phyloP scores from a whole-genome alignment of 2,797 vertebrate species.

The Alca torda region DNA sequence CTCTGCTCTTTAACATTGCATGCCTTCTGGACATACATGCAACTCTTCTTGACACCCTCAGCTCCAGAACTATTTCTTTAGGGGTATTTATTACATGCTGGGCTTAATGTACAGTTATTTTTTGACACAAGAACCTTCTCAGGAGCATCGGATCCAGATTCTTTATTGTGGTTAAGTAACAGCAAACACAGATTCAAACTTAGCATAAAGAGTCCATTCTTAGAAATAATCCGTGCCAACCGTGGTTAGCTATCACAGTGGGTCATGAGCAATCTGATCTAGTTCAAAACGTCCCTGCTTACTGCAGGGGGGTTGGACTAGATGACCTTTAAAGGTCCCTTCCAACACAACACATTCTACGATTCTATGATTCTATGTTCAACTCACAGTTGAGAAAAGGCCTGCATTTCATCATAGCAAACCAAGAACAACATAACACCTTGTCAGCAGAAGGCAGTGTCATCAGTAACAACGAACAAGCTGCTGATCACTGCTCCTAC shows the following conservation, averaged over 20 bases:
- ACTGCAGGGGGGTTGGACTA: too few relatives aligned
- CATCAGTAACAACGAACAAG: neutral
- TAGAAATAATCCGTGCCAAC: neutral
- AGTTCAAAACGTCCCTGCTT: too few relatives aligned
- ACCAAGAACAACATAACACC: neutral
- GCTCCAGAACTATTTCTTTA: neutral
- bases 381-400: neutral
- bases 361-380: neutral
- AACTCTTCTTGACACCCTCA: neutral
- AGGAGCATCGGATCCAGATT: neutral
- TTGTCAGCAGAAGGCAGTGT: neutral
- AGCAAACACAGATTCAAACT: neutral
- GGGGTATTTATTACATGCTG: fast-evolving
- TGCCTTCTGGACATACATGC: fast-evolving
- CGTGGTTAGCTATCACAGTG: neutral
- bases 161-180: neutral
- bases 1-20: neutral
- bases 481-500: neutral
- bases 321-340: too few relatives aligned
- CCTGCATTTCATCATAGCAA: neutral
- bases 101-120: neutral
- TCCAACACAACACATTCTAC: too few relatives aligned
- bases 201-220: neutral
- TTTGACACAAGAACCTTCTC: neutral
- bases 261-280: too few relatives aligned